Percentiles rank a stretch among this genome's conserved stretches.
Evolutionary conservation across 2,113 vertebrate genomes (phyloP).

Genomic region (Pitta sordida): DNA sequence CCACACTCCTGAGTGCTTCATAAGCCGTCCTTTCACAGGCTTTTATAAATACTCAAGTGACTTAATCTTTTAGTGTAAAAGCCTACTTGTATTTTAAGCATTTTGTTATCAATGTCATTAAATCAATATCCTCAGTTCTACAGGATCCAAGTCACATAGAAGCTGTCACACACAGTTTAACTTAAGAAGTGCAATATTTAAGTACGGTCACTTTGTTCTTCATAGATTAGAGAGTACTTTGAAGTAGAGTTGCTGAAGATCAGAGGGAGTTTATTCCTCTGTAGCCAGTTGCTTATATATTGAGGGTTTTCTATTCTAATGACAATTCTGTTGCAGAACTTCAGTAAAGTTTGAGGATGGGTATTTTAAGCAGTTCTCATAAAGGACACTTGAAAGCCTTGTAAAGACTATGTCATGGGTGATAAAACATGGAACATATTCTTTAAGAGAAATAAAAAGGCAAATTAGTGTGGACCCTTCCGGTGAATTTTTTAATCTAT

Average conservation of each 20-base stretch:
- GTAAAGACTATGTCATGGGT: rapidly evolving
- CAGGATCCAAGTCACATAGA: not conserved
- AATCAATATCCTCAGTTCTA: slow-evolving; percentile 42
- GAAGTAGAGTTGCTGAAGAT: slow-evolving; percentile 19
- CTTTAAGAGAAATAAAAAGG: not conserved
- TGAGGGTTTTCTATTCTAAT: not conserved
- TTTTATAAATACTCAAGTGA: slow-evolving; percentile 15
- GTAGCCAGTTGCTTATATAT: not conserved
- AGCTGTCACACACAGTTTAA: slow-evolving; percentile 45
- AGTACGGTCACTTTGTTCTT: slow-evolving; percentile 13
- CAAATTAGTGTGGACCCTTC: not conserved
- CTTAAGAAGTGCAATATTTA: slow-evolving; percentile 23
- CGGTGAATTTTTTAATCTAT: not conserved
- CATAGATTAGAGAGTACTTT: not conserved
- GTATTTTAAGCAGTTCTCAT: not conserved
- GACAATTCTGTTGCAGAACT: not conserved
- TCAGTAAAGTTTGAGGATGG: not conserved
- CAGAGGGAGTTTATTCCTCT: slow-evolving; percentile 24
- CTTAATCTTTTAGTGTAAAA: not conserved
- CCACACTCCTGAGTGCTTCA: not conserved
- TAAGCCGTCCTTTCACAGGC: not conserved
- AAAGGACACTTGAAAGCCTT: not conserved
- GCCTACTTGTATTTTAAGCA: slow-evolving; percentile 13
- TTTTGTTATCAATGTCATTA: slow-evolving; percentile 43
- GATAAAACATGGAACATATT: not conserved